phyloP scores from a whole-genome alignment of 2,113 vertebrate genomes.

The Rhadina sibilatrix region DNA sequence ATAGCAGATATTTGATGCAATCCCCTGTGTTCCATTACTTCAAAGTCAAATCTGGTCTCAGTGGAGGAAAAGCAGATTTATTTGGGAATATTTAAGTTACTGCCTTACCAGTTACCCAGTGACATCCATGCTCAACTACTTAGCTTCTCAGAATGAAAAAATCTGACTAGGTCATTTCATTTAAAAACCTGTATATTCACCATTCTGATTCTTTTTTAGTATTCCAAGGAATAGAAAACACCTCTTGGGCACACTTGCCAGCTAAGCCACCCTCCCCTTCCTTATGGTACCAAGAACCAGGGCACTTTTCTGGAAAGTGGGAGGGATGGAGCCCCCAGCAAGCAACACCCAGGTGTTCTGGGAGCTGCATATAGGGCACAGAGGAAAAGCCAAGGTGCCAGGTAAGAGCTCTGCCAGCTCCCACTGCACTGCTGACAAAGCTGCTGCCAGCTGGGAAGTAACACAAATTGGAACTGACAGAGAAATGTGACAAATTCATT shows the following conservation, averaged over 20 bases:
- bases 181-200: not conserved
- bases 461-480: slow-evolving; percentile 22
- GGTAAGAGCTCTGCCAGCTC: not conserved
- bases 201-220: not conserved
- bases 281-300: not conserved
- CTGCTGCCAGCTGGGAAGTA: not conserved
- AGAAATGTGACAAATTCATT: slow-evolving; percentile 51
- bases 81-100: not conserved
- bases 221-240: not conserved
- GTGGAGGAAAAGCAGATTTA: not conserved
- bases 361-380: not conserved
- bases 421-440: not conserved
- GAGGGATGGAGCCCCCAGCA: not conserved
- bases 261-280: not conserved
- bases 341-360: not conserved
- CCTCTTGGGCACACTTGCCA: not conserved
- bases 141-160: not conserved
- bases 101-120: not conserved
- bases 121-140: not conserved
- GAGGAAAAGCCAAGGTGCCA: not conserved
- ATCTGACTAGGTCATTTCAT: not conserved
- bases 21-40: not conserved
- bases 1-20: not conserved
- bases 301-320: not conserved
- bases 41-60: not conserved